A percentile compares a stretch with the other conserved stretches of the same genome.
Conservation (phyloP, 2,797 vertebrate genomes). For the Esox lucius region DNA sequence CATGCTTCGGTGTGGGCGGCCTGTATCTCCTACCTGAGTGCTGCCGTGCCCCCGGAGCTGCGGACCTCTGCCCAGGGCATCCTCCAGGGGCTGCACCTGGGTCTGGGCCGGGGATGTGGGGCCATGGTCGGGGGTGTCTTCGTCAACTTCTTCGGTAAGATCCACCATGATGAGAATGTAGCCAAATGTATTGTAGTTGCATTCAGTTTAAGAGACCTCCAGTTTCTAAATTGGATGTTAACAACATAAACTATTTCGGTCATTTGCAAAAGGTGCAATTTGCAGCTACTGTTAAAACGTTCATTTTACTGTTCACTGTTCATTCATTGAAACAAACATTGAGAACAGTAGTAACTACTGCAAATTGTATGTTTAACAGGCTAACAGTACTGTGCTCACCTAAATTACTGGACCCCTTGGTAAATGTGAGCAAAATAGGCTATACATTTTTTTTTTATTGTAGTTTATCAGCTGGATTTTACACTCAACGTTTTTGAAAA, state of each 20-base stretch:
- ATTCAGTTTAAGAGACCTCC: background rate
- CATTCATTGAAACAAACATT: background rate
- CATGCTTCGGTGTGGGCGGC: conserved; percentile 95
- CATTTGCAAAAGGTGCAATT: background rate
- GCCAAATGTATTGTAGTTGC: background rate
- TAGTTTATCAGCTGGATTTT: no score
- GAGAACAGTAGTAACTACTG: background rate
- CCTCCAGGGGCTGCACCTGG: conserved; percentile 95
- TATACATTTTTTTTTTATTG: no score
- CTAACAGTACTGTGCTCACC: no score
- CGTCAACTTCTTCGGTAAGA: conserved; percentile 91
- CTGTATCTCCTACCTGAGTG: conserved; percentile 95
- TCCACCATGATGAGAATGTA: background rate
- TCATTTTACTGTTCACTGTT: background rate
- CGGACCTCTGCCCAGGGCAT: conserved; percentile 95
- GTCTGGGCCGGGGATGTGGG: conserved; percentile 92
- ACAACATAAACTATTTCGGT: background rate
- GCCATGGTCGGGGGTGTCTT: conserved; percentile 96
- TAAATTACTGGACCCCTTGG: no score
- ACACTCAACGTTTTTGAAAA: no score
- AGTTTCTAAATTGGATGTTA: background rate
- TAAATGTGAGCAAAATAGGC: no score
- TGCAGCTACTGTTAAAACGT: background rate
- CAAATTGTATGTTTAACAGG: background rate
- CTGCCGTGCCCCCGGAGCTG: conserved; percentile 88